Evolutionary conservation across 2,113 vertebrate genomes (phyloP), one percentile per base, ranked within the genome.

Genomic region (Mus spicilegus): DNA sequence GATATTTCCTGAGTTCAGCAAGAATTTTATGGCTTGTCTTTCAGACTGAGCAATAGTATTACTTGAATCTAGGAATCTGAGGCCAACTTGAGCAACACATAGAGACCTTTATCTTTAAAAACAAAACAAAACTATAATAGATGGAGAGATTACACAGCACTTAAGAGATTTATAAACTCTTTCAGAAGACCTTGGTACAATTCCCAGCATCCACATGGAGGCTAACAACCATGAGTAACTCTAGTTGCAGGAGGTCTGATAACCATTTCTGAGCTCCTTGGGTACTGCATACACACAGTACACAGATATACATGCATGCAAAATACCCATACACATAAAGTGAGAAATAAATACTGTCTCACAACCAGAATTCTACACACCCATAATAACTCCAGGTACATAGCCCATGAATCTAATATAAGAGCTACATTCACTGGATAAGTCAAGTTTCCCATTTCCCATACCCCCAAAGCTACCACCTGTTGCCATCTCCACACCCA

Each of bases 21-120:
- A 91, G 75, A 49, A 58, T 58, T 85, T 70, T 58, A 30, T 82
- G 54, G 42, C 7, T 94, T 95, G 95, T 87, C 58, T 89, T 12
- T 54, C 17, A 80, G 49, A 17, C 8, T 80, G 30, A 58, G 5
- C 39, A 82, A 54, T 26, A 84, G 3, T 39, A 36, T 61, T 7
- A 26, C 28, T 46, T 73, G n/a, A 73, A 30, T 8, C 30, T 33
- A 49, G 19, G 63, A 58, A 46, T 36, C 26, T 28, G 30, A 69
- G 0, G 51, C 4, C 7, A 39, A 5, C 7, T 36, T 80, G 17
- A 30, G 17, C 30, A 56, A 56, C 30, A 56, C 5, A 22, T 56
- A 33, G 19, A 80, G 46, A 80, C 51, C 30, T 22, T 54, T 1
- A 56, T 56, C 30, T 36, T 80, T 78, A 78, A 78, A 78, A 78